Evolutionary conservation across 1,140 invertebrate species (phyloP), one percentile per base, ranked within the genome.

Genomic region (Meloidogyne exigua): DNA sequence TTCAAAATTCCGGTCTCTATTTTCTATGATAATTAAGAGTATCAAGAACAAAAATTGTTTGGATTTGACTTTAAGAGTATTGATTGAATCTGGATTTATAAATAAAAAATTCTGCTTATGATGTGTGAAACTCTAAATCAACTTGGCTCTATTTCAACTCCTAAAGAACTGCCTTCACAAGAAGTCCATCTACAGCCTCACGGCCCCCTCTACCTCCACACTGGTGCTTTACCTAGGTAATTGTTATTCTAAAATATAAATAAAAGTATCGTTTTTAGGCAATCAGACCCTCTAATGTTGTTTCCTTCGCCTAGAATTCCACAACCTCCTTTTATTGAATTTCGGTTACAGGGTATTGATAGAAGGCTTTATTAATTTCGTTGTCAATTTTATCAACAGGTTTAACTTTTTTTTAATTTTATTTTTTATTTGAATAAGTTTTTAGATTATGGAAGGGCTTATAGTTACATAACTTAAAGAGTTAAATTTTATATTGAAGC

Each of bases 261-360:
- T 25, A 71, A 21, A 62, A 15, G 9, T 15, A 4, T 0, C 18
- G 7, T 23, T 73, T 73, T 74, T 25, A 69, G 36, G 23, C 36
- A 39, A 39, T 39, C 69, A 36, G 23, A 73, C 25, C 69, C 65
- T 25, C 23, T 75, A 13, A 21, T 64, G 68, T 32, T 76, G 21
- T 64, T 66, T 13, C 75, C 75, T 15, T 39, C 49, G 57, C 68
- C 68, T 15, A 73, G 36, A 13, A 64, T 79, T 36, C 78, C 78
- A 39, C 78, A 78, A 42, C 78, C 76, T 39, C 79, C 79, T 21
- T 80, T 79, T 36, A 49, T 80, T 26, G 79, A 80, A 63, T 80
- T 68, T 57, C 68, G 79, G 62, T 21, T 80, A 13, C 65, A 75
- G 21, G 79, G 80, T 42, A 80, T 80, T 77, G 80, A 80, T 71